Conservation (phyloP, 2,113 vertebrate genomes). For the Oncorhynchus nerka region DNA sequence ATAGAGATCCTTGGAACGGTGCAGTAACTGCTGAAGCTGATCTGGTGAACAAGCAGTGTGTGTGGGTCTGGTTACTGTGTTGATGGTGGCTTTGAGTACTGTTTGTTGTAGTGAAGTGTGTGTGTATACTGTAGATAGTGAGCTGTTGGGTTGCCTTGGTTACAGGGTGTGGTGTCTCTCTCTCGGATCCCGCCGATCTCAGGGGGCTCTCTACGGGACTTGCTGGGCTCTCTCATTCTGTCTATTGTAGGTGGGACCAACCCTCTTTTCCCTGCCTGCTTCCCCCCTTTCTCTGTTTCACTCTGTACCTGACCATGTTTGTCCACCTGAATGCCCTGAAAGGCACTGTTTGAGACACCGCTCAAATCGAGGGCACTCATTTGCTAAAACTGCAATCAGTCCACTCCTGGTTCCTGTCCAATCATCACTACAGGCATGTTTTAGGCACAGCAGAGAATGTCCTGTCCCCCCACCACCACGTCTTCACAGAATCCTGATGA, state of each 20-base stretch:
- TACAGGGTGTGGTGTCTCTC: slow-evolving; percentile 66
- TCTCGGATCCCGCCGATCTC: slow-evolving; percentile 67
- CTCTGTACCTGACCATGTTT: slow-evolving; percentile 44
- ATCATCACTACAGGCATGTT: slow-evolving; percentile 23
- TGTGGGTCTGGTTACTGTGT: too few species aligned
- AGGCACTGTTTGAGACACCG: slow-evolving; percentile 38
- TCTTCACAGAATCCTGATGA: slow-evolving; percentile 34
- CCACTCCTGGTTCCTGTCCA: too few species aligned
- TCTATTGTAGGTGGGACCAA: slow-evolving; percentile 77
- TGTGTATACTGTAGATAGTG: slow-evolving; percentile 43
- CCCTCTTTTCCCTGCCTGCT: slow-evolving; percentile 40
- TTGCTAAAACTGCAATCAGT: neutral
- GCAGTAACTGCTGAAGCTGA: slow-evolving; percentile 19
- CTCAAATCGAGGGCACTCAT: slow-evolving; percentile 21
- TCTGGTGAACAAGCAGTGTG: neutral
- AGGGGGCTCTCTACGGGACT: slow-evolving; percentile 69
- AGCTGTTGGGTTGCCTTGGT: slow-evolving; percentile 68
- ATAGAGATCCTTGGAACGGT: slow-evolving; percentile 19
- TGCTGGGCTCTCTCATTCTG: slow-evolving; percentile 75
- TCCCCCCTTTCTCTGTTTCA: slow-evolving; percentile 18
- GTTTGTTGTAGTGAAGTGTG: slow-evolving; percentile 22
- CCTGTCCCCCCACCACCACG: neutral
- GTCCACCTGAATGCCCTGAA: slow-evolving; percentile 36
- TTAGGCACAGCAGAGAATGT: slow-evolving; percentile 7
- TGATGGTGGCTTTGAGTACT: neutral